Evolutionary conservation across 1,140 invertebrate species (phyloP), one percentile per base, ranked within the genome.

Genomic region (Diprion similis): DNA sequence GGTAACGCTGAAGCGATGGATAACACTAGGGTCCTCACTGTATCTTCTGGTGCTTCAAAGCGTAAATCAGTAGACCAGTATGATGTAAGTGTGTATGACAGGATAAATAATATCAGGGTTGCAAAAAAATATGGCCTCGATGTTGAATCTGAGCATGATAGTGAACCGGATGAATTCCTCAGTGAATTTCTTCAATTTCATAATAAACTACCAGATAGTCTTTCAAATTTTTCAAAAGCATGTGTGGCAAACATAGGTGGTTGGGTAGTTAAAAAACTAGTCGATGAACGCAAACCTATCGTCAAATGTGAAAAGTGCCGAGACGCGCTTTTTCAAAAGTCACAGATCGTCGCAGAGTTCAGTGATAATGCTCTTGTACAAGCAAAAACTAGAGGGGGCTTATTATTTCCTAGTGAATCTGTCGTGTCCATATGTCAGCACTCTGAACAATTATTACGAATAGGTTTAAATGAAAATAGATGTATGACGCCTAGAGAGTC

Each of bases 71-170:
- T 37, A 37, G 24, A 6, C 24, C 24, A 37, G 24, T 76, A 24
- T 76, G 67, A 72, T 69, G 10, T 10, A 13, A 13, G 3, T 51
- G 13, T 68, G n/a, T 75, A 67, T 24, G 59, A 73, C 10, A 7
- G 18, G 11, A 68, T 70, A 3, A 51, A 11, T 0, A 76, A 76
- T 74, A 45, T 64, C 37, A 10, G 46, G 24, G 47, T 76, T n/a
- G 66, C 46, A 19, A 72, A 74, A 72, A 78, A 78, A 59, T 78
- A 75, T 66, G 74, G 72, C 1, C 46, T 74, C 15, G 70, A 70
- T 15, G 18, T 69, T 24, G 24, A 24, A 24, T 2, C 6, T 24
- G 6, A 24, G 1, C 24, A 24, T 24, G 24, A 24, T 24, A 24
- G 24, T 24, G 6, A 24, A 1, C 24, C 24, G 24, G 24, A 24